These are phyloP conservation scores for Diabrotica virgifera DNA, from an alignment of 1,140 invertebrate genomes.

Conservation along the genomic window DNA sequence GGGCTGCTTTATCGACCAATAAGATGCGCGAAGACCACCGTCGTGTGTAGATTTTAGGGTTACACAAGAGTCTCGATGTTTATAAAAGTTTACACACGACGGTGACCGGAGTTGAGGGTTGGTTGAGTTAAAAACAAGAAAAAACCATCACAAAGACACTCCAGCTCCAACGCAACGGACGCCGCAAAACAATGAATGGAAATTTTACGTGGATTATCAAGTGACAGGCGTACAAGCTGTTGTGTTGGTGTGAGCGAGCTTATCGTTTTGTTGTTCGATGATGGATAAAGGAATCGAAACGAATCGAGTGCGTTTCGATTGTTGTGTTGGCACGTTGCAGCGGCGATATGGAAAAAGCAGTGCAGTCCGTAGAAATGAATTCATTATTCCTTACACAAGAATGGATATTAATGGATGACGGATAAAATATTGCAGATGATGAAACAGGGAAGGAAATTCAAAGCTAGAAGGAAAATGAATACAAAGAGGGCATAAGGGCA, in stretches of 20 bases:
- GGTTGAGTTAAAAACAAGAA: not conserved
- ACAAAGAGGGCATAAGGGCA: no score
- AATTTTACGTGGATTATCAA: not conserved
- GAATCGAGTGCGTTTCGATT: not conserved
- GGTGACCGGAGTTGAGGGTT: conserved; percentile 6
- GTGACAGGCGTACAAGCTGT: not conserved
- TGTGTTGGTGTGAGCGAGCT: not conserved
- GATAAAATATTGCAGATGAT: no score
- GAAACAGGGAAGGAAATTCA: no score
- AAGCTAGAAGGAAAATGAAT: no score
- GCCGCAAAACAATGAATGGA: conserved; percentile 12
- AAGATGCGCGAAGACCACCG: conserved; percentile 13
- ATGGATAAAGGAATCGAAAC: not conserved
- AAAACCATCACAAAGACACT: conserved; percentile 7
- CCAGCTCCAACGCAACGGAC: conserved; percentile 1
- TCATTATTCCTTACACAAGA: no score
- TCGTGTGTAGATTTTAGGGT: conserved; percentile 16
- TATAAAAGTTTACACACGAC: conserved; percentile 4
- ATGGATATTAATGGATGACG: no score
- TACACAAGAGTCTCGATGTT: conserved; percentile 9
- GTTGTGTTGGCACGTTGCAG: no score
- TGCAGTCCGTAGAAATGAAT: no score
- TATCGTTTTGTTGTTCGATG: not conserved
- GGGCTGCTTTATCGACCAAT: conserved; percentile 18
- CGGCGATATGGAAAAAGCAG: no score